phyloP scores from a whole-genome alignment of 2,113 vertebrate genomes.

The Cacatua alba region DNA sequence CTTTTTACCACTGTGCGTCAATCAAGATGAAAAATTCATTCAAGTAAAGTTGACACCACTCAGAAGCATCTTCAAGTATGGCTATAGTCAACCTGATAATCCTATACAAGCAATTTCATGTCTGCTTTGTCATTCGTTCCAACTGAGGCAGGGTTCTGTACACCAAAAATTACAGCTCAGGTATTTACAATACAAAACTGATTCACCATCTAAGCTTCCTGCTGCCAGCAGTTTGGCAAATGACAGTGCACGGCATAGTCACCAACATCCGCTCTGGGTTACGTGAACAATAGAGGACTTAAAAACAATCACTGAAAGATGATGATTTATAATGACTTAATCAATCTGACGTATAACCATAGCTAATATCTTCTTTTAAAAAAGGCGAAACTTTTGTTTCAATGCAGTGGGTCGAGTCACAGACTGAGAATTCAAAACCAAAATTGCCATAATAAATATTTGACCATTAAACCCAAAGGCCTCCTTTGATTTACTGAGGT shows the following conservation, averaged over 20 bases:
- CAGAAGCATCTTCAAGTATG: constrained; percentile 97
- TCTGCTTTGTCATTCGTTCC: constrained; percentile 79
- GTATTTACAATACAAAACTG: constrained; percentile 73
- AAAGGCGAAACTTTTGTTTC: constrained; percentile 46
- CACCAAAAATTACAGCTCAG: constrained; percentile 77
- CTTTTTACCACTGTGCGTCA: constrained; percentile 80
- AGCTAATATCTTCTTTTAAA: background rate
- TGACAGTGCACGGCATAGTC: constrained; percentile 64
- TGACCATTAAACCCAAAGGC: constrained; percentile 58
- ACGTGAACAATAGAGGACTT: background rate
- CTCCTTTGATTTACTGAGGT: constrained; percentile 47
- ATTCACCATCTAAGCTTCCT: constrained; percentile 37
- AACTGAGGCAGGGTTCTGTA: constrained; percentile 88
- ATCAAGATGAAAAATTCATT: constrained; percentile 91
- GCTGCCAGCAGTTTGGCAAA: constrained; percentile 82
- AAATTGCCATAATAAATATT: constrained; percentile 50
- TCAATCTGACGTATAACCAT: constrained; percentile 2
- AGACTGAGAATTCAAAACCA: constrained; percentile 11
- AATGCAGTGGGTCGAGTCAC: constrained; percentile 19
- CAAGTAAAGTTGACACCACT: constrained; percentile 96
- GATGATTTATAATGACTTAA: constrained; percentile 13
- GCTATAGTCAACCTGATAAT: constrained; percentile 90
- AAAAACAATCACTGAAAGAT: background rate
- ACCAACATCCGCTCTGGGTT: constrained; percentile 10
- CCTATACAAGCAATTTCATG: constrained; percentile 74